Conservation (phyloP, 2,113 vertebrate genomes). For the Zingel zingel region DNA sequence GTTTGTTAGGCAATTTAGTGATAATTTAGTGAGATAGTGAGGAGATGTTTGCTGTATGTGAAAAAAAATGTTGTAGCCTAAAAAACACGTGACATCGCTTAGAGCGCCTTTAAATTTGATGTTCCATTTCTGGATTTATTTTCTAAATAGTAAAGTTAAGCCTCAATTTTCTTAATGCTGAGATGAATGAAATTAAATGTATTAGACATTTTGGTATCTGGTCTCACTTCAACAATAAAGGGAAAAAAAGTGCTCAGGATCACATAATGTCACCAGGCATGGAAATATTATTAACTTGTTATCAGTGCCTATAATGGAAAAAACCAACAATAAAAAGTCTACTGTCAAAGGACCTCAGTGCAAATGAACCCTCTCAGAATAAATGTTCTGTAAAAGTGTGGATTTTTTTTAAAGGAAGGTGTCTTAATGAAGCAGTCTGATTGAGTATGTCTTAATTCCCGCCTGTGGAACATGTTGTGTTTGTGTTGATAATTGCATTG, state of each 20-base stretch:
- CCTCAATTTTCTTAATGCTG: constrained; percentile 23
- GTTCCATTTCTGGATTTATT: constrained; percentile 31
- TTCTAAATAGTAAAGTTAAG: constrained; percentile 25
- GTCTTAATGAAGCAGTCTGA: constrained; percentile 73
- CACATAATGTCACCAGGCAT: constrained; percentile 27
- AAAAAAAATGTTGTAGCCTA: too few relatives aligned
- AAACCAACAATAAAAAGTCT: constrained; percentile 15
- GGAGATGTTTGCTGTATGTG: too few relatives aligned
- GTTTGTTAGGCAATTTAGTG: constrained; percentile 27
- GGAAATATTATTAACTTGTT: constrained; percentile 40
- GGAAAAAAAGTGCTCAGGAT: constrained; percentile 32
- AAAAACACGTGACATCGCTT: too few relatives aligned
- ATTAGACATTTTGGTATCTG: constrained; percentile 9
- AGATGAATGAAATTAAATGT: constrained; percentile 26
- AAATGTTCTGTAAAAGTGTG: constrained; percentile 49
- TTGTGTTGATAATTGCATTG: constrained; percentile 78
- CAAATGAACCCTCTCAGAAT: constrained; percentile 50
- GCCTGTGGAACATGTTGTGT: constrained; percentile 62
- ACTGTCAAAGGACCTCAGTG: constrained; percentile 22
- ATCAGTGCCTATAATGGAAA: constrained; percentile 40
- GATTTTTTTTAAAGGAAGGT: constrained; percentile 56
- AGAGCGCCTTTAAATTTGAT: background rate
- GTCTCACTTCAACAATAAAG: constrained; percentile 39
- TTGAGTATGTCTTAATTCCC: constrained; percentile 70
- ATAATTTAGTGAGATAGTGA: too few relatives aligned